phyloP scores from a whole-genome alignment of 2,888 invertebrate species.

The Pocota personata region DNA sequence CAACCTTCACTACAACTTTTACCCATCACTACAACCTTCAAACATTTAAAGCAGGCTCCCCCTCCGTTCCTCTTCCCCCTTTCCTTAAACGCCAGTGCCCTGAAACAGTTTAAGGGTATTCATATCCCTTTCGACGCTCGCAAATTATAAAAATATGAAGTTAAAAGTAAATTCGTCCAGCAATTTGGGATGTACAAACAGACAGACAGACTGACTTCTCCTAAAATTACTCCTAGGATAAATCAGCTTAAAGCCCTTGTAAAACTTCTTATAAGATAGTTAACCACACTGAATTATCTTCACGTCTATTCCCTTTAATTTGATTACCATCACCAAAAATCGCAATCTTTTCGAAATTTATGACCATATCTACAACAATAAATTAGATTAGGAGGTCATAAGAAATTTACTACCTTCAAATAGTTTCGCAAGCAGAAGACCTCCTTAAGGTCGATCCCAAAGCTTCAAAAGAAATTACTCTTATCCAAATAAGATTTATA shows the following conservation, averaged over 20 bases:
- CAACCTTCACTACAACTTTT: too few relatives aligned
- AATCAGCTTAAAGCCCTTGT: background rate
- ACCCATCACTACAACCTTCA: too few relatives aligned
- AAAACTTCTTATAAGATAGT: background rate
- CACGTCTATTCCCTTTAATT: background rate
- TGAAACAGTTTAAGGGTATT: too few relatives aligned
- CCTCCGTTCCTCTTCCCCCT: too few relatives aligned
- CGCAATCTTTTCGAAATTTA: background rate
- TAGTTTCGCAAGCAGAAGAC: background rate
- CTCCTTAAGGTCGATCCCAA: conserved; percentile 13
- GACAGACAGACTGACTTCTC: too few relatives aligned
- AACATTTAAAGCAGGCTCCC: too few relatives aligned
- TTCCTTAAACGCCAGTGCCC: too few relatives aligned
- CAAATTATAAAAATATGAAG: too few relatives aligned
- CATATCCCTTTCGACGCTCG: too few relatives aligned
- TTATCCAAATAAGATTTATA: conserved; percentile 49
- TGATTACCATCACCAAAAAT: background rate
- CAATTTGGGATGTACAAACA: too few relatives aligned
- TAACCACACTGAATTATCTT: background rate
- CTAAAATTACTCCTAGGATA: too few relatives aligned
- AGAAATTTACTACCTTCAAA: conserved; percentile 18
- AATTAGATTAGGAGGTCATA: conserved; percentile 20
- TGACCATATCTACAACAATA: background rate
- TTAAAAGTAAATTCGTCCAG: too few relatives aligned
- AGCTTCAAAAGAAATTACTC: conserved; percentile 48